Conservation (phyloP, 2,888 invertebrate genomes). For the Fabriciana adippe region DNA sequence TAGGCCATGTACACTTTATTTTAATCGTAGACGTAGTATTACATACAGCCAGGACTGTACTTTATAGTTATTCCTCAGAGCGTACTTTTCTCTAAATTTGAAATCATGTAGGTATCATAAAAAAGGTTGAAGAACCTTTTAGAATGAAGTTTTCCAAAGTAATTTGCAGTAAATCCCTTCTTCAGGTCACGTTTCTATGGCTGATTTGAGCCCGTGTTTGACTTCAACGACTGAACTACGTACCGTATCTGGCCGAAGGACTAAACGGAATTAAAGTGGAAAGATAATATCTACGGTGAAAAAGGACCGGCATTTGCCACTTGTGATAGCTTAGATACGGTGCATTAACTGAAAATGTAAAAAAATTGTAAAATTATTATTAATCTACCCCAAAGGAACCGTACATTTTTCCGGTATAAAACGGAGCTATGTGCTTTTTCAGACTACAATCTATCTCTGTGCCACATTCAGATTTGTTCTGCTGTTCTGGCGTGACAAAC, state of each 20-base stretch:
- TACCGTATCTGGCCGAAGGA: conserved; percentile 28
- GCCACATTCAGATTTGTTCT: no score
- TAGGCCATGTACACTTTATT: no score
- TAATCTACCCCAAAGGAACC: no score
- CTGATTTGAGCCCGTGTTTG: conserved; percentile 45
- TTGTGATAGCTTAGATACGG: conserved; percentile 17
- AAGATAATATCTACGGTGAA: conserved; percentile 68
- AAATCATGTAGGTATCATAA: conserved; percentile 34
- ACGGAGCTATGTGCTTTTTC: no score
- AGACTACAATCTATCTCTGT: no score
- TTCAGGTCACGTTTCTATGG: conserved; percentile 48
- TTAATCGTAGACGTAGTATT: no score
- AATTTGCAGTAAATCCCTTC: conserved; percentile 56
- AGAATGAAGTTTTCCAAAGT: conserved; percentile 42
- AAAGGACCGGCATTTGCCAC: conserved; percentile 47
- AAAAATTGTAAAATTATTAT: not conserved
- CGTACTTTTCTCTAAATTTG: conserved; percentile 10
- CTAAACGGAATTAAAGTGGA: conserved; percentile 48
- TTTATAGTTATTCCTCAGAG: not conserved
- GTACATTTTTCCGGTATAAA: no score
- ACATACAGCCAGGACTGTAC: no score
- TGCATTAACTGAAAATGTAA: conserved; percentile 38
- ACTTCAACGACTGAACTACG: conserved; percentile 12
- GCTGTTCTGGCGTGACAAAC: no score
- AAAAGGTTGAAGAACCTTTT: conserved; percentile 28